Conservation (phyloP, 1,140 invertebrate species). For the Piezodorus guildinii region DNA sequence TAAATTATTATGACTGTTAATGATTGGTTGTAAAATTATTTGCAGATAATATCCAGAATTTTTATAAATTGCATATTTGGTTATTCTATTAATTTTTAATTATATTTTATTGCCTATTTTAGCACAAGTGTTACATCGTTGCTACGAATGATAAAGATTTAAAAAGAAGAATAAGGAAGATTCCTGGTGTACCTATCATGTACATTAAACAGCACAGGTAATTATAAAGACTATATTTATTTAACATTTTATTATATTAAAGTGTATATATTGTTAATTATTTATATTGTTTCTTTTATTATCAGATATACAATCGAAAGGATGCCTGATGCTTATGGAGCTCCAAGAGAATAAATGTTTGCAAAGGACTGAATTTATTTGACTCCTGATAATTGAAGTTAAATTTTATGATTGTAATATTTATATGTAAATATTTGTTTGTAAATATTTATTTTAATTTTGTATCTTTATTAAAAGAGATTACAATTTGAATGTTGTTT, state of each 20-base stretch:
- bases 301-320: conserved; percentile 82
- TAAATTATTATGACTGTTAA: no score
- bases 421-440: no score
- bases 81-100: no score
- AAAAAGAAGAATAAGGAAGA: conserved; percentile 90
- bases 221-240: conserved; percentile 12
- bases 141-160: conserved; percentile 98
- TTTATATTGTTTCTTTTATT: conserved; percentile 23
- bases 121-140: conserved; percentile 99
- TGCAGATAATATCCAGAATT: no score
- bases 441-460: no score
- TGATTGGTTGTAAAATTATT: no score
- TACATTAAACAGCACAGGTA: conserved; percentile 80
- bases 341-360: conserved; percentile 44
- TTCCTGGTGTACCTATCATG: conserved; percentile 98
- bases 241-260: neutral
- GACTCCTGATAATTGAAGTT: no score
- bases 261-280: neutral
- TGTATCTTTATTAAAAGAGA: no score
- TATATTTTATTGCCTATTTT: conserved; percentile 32
- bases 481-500: no score
- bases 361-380: no score
- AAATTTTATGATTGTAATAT: no score
- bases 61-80: no score
- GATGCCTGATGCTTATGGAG: conserved; percentile 97